Percentiles rank a stretch among this genome's conserved stretches.
These are phyloP conservation scores for Botia kubotai DNA, from an alignment of 2,797 vertebrate species.

Conservation along the genomic window DNA sequence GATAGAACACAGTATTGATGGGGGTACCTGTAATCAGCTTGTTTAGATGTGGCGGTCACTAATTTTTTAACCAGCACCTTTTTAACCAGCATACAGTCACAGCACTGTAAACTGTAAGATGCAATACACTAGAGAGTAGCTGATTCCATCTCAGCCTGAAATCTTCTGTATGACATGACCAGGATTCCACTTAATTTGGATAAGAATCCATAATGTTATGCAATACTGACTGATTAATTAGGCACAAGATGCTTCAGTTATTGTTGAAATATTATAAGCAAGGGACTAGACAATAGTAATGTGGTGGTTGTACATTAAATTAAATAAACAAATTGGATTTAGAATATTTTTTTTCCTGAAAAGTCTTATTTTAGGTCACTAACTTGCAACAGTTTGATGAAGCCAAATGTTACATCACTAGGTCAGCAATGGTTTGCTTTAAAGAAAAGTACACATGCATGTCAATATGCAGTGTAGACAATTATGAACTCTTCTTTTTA, in stretches of 20 bases:
- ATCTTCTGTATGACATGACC: background rate
- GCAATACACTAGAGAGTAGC: background rate
- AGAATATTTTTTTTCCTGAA: background rate
- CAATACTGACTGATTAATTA: background rate
- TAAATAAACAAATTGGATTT: too few species aligned
- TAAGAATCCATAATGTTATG: background rate
- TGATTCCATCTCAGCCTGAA: background rate
- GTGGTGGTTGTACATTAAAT: background rate
- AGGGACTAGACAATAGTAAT: background rate
- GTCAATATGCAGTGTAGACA: background rate
- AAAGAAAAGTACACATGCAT: background rate
- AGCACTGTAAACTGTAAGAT: background rate
- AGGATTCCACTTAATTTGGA: background rate
- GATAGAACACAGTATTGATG: too few species aligned
- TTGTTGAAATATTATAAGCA: too few species aligned
- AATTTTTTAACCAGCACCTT: background rate
- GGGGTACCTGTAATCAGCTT: background rate
- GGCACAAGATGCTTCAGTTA: background rate
- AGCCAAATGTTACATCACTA: constrained; percentile 3
- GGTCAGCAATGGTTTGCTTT: background rate
- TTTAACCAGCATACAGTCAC: background rate
- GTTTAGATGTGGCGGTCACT: background rate
- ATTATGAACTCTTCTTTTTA: background rate
- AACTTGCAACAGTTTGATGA: background rate
- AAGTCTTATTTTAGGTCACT: background rate